Base-by-base conservation (phyloP, 2,888 invertebrate species). In the Trichacis sp. region DNA sequence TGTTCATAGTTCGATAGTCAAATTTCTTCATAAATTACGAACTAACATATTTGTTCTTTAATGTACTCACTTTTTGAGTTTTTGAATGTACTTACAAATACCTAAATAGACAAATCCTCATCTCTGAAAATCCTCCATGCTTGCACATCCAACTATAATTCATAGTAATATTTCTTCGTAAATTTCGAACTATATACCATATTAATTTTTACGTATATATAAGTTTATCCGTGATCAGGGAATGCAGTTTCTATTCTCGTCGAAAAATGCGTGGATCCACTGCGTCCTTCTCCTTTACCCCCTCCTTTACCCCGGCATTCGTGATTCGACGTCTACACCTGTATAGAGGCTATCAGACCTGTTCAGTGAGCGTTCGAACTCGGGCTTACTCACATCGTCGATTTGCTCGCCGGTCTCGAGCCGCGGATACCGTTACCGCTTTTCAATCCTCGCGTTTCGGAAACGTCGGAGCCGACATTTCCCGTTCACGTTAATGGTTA, bases 301-400 rank as follows among this genome's bases (percentile, higher is more conserved):
- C 50, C 54, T 59, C 66, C 58, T 50, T 63, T 63, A 46, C 63
- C 43, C 8, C 38, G 49, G 47, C 55, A 40, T 24, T 24, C 42
- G 43, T 55, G 55, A 67, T 56, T 64, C 63, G 50, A 42, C 49
- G 56, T 65, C 59, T 54, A 62, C 62, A 51, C 61, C 46, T 77
- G 77, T 77, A 73, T 53, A 61, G 49, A 63, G 71, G 20, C 64
- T 69, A 65, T 64, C 64, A 51, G 63, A 70, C 64, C 68, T 69
- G 72, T 64, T 73, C 75, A 75, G 77, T 77, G 64, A 60, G 67
- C 72, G 72, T 71, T 68, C 70, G 73, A 67, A 69, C 72, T 69
- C 72, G 71, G 60, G 71, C 15, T 14, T 4, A 9, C 15, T 38
- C 12, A 36, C 47, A 29, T 51, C 15, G 33, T 40, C 24, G 54